Conservation (phyloP, 1,140 invertebrate genomes). For the Atta cephalotes region DNA sequence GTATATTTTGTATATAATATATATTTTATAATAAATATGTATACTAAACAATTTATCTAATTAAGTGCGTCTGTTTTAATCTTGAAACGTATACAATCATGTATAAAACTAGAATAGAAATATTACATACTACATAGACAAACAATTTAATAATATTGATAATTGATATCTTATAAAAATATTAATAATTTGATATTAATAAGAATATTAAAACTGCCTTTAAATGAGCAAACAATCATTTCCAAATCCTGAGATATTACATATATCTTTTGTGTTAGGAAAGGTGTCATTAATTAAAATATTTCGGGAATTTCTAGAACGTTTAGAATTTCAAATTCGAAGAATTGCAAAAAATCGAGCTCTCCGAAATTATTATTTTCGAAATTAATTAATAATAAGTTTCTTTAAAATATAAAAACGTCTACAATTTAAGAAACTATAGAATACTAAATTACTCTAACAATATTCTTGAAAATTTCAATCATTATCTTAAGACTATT, state of each 20-base stretch:
- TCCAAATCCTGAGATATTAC: neutral
- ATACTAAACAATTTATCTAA: no score
- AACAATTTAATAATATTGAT: no score
- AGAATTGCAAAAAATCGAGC: neutral
- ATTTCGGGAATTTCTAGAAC: neutral
- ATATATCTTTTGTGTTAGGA: neutral
- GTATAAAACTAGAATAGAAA: no score
- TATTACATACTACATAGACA: no score
- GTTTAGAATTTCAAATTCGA: neutral
- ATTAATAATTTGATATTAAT: no score
- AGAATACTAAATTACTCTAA: neutral
- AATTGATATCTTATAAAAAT: no score
- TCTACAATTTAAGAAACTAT: neutral
- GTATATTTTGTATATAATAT: no score
- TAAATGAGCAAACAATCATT: neutral
- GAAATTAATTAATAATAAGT: neutral
- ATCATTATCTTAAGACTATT: neutral
- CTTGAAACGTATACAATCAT: no score
- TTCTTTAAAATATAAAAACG: no score
- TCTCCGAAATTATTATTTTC: neutral
- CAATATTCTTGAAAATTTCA: neutral
- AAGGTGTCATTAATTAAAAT: neutral
- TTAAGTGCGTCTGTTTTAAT: no score
- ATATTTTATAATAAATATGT: neutral
- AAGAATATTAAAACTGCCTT: no score